A percentile compares a stretch with the other conserved stretches of the same genome.
Conservation (phyloP, 2,113 vertebrate species). For the Bubo blakistoni region DNA sequence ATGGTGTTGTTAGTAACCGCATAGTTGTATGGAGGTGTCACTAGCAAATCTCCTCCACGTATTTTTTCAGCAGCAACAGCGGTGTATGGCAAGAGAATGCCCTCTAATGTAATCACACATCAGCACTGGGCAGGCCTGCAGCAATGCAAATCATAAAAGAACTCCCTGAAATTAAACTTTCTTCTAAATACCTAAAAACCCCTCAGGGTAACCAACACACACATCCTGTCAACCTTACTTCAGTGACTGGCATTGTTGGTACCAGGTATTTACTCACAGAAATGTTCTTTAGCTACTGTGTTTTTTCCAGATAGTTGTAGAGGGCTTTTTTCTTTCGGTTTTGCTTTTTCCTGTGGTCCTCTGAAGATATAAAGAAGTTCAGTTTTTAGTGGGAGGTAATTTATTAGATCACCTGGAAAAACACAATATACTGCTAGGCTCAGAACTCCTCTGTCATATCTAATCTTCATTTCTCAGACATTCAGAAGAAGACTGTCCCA, state of each 20-base stretch:
- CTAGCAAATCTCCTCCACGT: background rate
- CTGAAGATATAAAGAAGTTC: background rate
- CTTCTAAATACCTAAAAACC: background rate
- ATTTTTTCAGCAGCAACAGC: background rate
- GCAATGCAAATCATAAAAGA: background rate
- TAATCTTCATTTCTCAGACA: background rate
- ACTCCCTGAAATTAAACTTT: background rate
- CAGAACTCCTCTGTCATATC: background rate
- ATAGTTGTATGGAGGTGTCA: background rate
- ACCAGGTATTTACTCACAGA: background rate
- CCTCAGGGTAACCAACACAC: background rate
- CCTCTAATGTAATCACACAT: background rate
- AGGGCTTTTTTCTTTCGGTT: background rate
- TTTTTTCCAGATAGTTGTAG: background rate
- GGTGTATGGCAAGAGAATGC: background rate
- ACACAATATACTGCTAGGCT: background rate
- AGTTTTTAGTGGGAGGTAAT: background rate
- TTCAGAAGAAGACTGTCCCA: background rate
- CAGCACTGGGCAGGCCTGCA: background rate
- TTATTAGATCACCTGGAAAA: background rate
- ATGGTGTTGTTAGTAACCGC: background rate
- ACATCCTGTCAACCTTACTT: background rate
- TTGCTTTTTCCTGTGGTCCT: background rate
- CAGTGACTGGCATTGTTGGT: background rate
- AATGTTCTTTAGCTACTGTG: background rate